Conservation (phyloP, 2,113 vertebrate genomes). For the Nansenia antarctica region DNA sequence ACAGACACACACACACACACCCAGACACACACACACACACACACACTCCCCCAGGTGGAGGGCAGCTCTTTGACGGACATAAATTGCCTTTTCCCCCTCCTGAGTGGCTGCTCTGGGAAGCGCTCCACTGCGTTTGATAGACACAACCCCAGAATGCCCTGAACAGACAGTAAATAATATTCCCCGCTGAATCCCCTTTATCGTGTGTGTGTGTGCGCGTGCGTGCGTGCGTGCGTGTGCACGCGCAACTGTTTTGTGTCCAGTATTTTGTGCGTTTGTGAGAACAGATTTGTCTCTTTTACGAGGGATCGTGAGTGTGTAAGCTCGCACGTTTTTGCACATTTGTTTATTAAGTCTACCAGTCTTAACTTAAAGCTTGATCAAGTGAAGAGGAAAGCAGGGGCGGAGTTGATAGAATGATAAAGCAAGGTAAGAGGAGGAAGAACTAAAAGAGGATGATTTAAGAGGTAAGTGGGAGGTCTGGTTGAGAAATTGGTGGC, state of each 20-base stretch:
- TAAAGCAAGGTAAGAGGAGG: conserved; percentile 15
- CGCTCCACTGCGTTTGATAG: conserved; percentile 74
- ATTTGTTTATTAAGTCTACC: conserved; percentile 24
- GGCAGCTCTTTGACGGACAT: conserved; percentile 70
- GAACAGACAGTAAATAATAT: conserved; percentile 64
- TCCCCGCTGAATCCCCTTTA: conserved; percentile 34
- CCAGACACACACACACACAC: no score
- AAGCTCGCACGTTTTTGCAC: conserved; percentile 3
- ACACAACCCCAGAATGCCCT: conserved; percentile 68
- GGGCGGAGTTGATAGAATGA: conserved; percentile 2
- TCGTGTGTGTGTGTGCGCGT: conserved; percentile 12
- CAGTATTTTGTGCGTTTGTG: background rate
- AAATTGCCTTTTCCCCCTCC: conserved; percentile 71
- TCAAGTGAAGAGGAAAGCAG: background rate
- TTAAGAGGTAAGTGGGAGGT: conserved; percentile 13
- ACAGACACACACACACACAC: no score
- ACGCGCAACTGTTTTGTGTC: background rate
- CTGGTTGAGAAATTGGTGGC: conserved; percentile 53
- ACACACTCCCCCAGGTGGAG: conserved; percentile 60
- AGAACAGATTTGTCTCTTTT: background rate
- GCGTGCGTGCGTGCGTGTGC: conserved; percentile 13
- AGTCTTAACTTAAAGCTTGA: background rate
- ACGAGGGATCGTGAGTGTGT: background rate
- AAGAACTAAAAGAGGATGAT: background rate
- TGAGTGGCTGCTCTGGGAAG: conserved; percentile 65